A percentile compares a stretch with the other conserved stretches of the same genome.
These are phyloP conservation scores for Tylochromis polylepis DNA, from an alignment of 2,113 vertebrate species.

Conservation along the genomic window DNA sequence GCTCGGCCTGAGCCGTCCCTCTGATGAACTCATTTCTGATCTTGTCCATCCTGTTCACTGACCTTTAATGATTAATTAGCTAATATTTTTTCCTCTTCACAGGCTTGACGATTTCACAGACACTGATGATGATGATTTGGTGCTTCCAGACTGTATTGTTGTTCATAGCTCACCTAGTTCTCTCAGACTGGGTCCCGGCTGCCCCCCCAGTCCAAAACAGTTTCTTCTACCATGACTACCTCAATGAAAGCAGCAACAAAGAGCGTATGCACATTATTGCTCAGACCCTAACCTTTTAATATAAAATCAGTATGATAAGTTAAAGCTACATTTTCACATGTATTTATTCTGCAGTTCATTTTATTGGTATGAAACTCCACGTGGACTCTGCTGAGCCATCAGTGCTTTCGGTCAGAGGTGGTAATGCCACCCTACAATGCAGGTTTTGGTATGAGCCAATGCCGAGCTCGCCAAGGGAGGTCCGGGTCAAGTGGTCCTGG, in stretches of 20 bases:
- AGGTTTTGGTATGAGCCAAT: slow-evolving; percentile 72
- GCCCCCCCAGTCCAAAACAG: slow-evolving; percentile 68
- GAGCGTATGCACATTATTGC: slow-evolving; percentile 51
- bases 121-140: neutral
- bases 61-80: neutral
- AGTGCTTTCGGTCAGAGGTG: slow-evolving; percentile 69
- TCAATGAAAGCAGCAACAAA: slow-evolving; percentile 54
- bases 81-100: neutral
- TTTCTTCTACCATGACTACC: slow-evolving; percentile 79
- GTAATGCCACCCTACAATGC: slow-evolving; percentile 79
- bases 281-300: neutral
- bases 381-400: slow-evolving; percentile 72
- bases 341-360: slow-evolving; percentile 45
- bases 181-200: neutral
- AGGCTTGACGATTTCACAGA: neutral
- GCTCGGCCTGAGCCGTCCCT: neutral
- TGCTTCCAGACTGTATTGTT: slow-evolving; percentile 35
- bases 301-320: neutral
- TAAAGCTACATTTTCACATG: neutral
- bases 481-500: slow-evolving; percentile 86
- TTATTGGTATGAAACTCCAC: slow-evolving; percentile 71
- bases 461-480: slow-evolving; percentile 45
- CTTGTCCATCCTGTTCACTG: neutral
- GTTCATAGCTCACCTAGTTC: slow-evolving; percentile 39
- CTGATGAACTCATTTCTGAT: neutral